Base-by-base conservation (phyloP, 2,888 invertebrate species). In the Lithosia quadra region DNA sequence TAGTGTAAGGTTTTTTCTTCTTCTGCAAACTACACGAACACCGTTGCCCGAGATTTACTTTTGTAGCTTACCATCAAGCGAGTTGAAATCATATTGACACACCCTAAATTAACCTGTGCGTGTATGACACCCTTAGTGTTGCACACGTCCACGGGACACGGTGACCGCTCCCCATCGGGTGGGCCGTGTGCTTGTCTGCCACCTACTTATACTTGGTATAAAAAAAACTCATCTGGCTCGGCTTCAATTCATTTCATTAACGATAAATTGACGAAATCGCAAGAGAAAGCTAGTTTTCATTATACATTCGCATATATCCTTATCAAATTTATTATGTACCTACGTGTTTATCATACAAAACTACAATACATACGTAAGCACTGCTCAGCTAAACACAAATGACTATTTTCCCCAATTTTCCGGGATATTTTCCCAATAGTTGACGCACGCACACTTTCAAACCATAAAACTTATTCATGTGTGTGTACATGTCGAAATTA, bases 351-450 rank as follows among this genome's bases (percentile, higher is more conserved):
- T 78, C 74, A 80, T 80, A 81, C 62, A 68, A 67, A 71, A 73
- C 53, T 67, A 67, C 68, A 69, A 71, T 70, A 72, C 68, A 59
- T 71, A 62, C 62, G 60, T 53, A 68, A 68, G 68, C 71, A 63
- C 60, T 69, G 65, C 68, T 76, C 74, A 69, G 76, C 85, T 82
- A 78, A 83, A 85, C 78, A 85, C 81, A 85, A 86, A 85, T 84
- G 86, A 83, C 80, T 79, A 84, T 83, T 84, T 84, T 84, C 80
- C 80, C 84, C 84, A 83, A 84, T 87, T 88, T 86, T 85, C 86
- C 83, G 86, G 81, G 83, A 82, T 81, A 82, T 87, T 75, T 86
- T 84, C 83, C 84, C 86, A 79, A 88, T 88, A 90, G 90, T 88
- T 87, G 77, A 77, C 78, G 77, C 82, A 77, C 82, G 71, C 75